Base-by-base conservation (phyloP, 2,797 vertebrate species). In the Sardinella longiceps region DNA sequence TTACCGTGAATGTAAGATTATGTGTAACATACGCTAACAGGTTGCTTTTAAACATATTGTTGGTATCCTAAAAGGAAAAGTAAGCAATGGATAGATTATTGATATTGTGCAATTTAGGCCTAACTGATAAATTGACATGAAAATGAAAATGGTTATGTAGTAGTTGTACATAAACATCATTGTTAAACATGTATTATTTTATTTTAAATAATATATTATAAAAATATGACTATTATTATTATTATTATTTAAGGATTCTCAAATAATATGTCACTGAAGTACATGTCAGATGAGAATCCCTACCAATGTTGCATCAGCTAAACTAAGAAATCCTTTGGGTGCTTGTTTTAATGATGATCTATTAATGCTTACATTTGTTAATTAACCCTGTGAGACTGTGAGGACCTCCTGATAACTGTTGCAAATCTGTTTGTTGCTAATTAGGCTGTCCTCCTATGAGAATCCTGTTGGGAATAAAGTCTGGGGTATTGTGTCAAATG, bases 361-460 rank as follows among this genome's bases (percentile, higher is more conserved):
- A 74, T 39, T 74, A 74, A 74, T 15, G 18, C 33, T 74, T 5
- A 74, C 66, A 74, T 18, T 5, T 39, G 14, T 20, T 74, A 74
- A 74, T 74, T 74, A 39, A 37, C 12, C 66, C 66, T 74, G 14
- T 39, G 66, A 74, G 66, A 33, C 6, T 39, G 18, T 3, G 12
- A 15, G 37, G 9, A 33, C 66, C 66, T 74, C 66, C 66, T 74
- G 66, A 30, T 74, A 74, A 74, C 66, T 74, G 66, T 74, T 74
- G 66, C 66, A 33, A 9, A 15, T 74, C 23, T 74, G 14, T 18
- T 1, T 12, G 25, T 39, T 25, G 56, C 4, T 74, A 74, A 74
- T 74, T 33, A 74, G 11, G 28, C 28, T 7, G n/a, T n/a, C n/a
- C 5, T 5, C 51, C 5, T 53, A 20, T 2, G 4, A 37, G 66